These are phyloP conservation scores for Acipenser transmontanus DNA, from an alignment of 2,797 vertebrate genomes.

Conservation along the genomic window DNA sequence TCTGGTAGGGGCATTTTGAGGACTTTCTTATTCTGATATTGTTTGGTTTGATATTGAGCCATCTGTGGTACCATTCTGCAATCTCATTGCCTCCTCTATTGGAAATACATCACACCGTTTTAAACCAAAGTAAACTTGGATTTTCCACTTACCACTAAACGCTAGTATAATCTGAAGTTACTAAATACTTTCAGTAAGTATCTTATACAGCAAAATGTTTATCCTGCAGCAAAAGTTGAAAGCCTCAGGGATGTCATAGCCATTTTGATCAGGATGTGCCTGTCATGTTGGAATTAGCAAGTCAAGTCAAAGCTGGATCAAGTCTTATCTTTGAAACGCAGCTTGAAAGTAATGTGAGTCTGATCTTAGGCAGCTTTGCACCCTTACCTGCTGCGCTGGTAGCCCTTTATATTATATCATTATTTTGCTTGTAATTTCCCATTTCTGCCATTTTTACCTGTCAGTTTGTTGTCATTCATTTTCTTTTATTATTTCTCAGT, in stretches of 20 bases:
- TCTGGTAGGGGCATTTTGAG: too few species aligned
- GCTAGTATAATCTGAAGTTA: background rate
- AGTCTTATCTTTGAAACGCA: background rate
- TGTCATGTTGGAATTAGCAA: background rate
- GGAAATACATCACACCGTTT: too few species aligned
- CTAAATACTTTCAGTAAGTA: background rate
- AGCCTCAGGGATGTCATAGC: background rate
- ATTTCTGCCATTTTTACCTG: background rate
- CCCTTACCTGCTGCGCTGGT: background rate
- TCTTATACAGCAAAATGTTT: background rate
- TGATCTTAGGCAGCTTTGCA: background rate
- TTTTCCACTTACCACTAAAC: background rate
- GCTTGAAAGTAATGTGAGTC: background rate
- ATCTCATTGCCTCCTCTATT: too few species aligned
- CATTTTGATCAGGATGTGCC: background rate
- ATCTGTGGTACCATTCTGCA: too few species aligned
- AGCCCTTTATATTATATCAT: background rate
- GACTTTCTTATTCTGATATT: too few species aligned
- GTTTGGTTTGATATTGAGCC: too few species aligned
- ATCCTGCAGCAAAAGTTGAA: background rate
- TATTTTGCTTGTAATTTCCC: background rate
- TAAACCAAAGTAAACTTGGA: background rate
- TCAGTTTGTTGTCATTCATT: background rate
- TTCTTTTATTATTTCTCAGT: background rate
- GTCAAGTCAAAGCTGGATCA: constrained; percentile 4